Conservation (phyloP, 2,797 vertebrate genomes). For the Nyctalus aviator region DNA sequence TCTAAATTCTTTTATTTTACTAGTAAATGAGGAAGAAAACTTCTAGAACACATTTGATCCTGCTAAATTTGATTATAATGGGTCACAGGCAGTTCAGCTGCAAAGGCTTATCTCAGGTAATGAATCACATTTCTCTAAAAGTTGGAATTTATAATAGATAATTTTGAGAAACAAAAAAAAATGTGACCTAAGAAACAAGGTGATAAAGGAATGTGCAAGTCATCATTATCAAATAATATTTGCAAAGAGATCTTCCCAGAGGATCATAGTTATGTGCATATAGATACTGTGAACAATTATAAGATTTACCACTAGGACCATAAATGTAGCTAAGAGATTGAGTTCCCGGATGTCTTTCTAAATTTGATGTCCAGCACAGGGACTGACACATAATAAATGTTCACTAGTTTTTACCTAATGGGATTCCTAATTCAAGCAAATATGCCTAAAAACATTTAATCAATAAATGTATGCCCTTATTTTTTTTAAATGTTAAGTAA, state of each 20-base stretch:
- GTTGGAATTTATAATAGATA: neutral
- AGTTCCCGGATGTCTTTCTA: neutral
- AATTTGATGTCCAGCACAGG: neutral
- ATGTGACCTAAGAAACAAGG: neutral
- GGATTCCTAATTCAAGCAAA: neutral
- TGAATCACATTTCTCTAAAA: neutral
- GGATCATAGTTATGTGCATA: neutral
- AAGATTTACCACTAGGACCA: neutral
- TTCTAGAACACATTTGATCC: neutral
- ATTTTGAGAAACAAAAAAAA: conserved; percentile 19
- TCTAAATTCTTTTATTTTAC: conserved; percentile 52
- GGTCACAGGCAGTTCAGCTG: neutral
- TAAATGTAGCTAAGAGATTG: neutral
- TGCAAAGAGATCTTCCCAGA: neutral
- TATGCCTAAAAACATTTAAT: neutral
- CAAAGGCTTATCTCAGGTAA: neutral
- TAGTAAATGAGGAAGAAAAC: neutral
- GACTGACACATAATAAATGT: neutral
- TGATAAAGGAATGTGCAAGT: neutral
- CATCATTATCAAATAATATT: neutral
- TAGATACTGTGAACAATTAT: neutral
- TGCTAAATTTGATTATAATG: neutral
- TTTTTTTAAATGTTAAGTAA: neutral
- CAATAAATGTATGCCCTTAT: neutral
- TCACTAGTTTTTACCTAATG: neutral